These are phyloP conservation scores for Drosophila monieri DNA, from an alignment of 2,888 invertebrate species.

Conservation along the genomic window DNA sequence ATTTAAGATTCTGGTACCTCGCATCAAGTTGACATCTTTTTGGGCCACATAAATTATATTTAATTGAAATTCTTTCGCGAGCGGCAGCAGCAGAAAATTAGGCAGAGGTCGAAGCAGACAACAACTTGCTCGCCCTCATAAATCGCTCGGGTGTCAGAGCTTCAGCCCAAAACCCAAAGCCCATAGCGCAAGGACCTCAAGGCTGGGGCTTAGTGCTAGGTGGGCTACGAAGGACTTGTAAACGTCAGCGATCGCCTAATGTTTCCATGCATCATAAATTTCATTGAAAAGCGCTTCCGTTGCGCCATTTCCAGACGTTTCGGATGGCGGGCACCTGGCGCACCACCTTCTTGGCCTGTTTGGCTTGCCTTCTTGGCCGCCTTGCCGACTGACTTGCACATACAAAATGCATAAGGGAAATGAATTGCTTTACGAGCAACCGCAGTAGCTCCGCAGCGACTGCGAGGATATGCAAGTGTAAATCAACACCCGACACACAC, in stretches of 20 bases:
- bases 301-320: conserved; percentile 69
- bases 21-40: conserved; percentile 52
- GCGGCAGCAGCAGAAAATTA: conserved; percentile 48
- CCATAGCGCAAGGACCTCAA: neutral
- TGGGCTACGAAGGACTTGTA: conserved; percentile 61
- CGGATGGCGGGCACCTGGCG: conserved; percentile 18
- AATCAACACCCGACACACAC: conserved; percentile 65
- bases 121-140: conserved; percentile 66
- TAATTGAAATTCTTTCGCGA: conserved; percentile 81
- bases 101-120: conserved; percentile 59
- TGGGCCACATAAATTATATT: conserved; percentile 77
- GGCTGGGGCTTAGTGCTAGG: neutral
- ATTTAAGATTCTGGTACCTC: conserved; percentile 4
- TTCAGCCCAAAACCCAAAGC: conserved; percentile 30
- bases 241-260: conserved; percentile 81
- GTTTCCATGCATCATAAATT: conserved; percentile 83
- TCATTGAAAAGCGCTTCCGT: conserved; percentile 81
- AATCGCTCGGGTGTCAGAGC: conserved; percentile 65
- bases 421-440: conserved; percentile 79
- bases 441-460: conserved; percentile 64
- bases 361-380: conserved; percentile 11
- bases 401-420: conserved; percentile 79
- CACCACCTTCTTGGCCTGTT: conserved; percentile 32
- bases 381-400: conserved; percentile 10
- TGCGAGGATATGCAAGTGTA: conserved; percentile 78